Evolutionary conservation across 1,140 invertebrate species (phyloP), one percentile per base, ranked within the genome.

Genomic region (Venturia canescens): DNA sequence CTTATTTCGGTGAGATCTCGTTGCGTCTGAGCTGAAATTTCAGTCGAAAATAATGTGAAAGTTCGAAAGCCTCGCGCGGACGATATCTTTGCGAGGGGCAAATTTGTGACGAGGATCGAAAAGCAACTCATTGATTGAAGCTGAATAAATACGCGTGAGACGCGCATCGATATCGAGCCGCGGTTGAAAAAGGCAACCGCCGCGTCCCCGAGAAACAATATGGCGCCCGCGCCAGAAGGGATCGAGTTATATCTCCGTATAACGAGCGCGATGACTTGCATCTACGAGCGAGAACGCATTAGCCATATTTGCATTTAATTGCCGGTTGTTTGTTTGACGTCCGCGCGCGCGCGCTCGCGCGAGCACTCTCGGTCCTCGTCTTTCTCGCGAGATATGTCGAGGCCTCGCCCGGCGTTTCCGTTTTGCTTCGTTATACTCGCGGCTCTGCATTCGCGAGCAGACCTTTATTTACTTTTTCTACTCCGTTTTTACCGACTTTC

Each of bases 251-350:
- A 89, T 88, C 87, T 87, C 87, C 23, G 48, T 87, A 88, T 89
- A 90, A 90, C 86, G 88, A 90, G 88, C 86, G 60, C 60, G 83
- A 84, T 91, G 90, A 91, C 89, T 91, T 90, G 90, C 89, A 90
- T 84, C 85, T 89, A 80, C 80, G 84, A 85, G 83, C 85, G 88
- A 88, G 86, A 89, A 89, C 89, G 88, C 89, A 90, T 91, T 91
- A 91, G 89, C 88, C 86, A 84, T 90, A 90, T 91, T 91, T 91
- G 89, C 89, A 90, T 90, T 90, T 91, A 91, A 90, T 91, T 91
- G 89, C 87, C 88, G 89, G 90, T 90, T 91, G 90, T 91, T 91
- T 91, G 89, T 90, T 90, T 89, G 90, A 91, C 89, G 87, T 91
- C 88, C 87, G 86, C 86, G 87, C 86, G 85, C 86, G 85, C 87